Evolutionary conservation across 2,888 invertebrate genomes (phyloP).

Genomic region (Ophraella communa): DNA sequence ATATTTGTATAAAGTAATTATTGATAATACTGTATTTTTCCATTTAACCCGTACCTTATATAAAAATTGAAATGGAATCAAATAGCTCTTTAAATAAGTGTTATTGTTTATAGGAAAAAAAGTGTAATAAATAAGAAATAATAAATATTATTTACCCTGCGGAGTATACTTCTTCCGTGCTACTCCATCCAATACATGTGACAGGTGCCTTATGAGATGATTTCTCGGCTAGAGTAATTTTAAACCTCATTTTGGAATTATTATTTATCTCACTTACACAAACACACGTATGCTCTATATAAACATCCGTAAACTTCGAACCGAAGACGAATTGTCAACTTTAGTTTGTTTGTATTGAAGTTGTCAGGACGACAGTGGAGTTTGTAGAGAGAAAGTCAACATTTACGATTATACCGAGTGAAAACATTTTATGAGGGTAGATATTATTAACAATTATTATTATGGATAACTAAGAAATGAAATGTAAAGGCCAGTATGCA

Average conservation of each 20-base stretch:
- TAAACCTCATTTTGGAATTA: slow-evolving; percentile 74
- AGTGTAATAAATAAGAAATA: not conserved
- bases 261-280: slow-evolving; percentile 12
- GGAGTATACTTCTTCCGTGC: slow-evolving; percentile 91
- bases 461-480: too few species aligned
- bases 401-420: not conserved
- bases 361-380: slow-evolving; percentile 15
- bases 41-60: too few species aligned
- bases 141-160: slow-evolving; percentile 70
- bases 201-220: slow-evolving; percentile 80
- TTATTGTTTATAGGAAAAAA: too few species aligned
- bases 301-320: slow-evolving; percentile 5
- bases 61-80: too few species aligned
- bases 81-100: too few species aligned
- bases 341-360: slow-evolving; percentile 25
- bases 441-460: not conserved
- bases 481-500: too few species aligned
- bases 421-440: not conserved
- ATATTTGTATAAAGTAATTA: too few species aligned
- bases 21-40: too few species aligned
- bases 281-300: not conserved
- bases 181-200: slow-evolving; percentile 92
- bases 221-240: slow-evolving; percentile 78
- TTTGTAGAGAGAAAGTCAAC: not conserved
- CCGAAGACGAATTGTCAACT: not conserved